Base-by-base conservation (phyloP, 1,140 invertebrate species). In the Hydropsyche tenuis region DNA sequence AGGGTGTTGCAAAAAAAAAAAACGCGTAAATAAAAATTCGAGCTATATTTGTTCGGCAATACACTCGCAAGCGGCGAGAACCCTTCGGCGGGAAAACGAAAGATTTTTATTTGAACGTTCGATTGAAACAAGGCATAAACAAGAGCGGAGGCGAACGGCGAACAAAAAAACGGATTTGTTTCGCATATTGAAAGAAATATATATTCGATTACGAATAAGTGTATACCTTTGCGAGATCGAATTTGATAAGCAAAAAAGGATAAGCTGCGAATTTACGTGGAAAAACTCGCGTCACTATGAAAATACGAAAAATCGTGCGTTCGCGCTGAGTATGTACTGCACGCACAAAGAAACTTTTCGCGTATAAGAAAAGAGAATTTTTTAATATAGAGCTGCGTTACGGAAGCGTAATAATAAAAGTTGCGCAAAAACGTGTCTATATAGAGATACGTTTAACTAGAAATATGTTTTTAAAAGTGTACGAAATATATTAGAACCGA, bases 41-140 rank as follows among this genome's bases (percentile, higher is more conserved):
- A 60, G 56, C 27, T 65, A 43, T 68, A 48, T 68, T 48, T 68
- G 20, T 20, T 23, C 56, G 56, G 45, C 45, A 48, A 60, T 60
- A 60, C 56, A 60, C 56, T 25, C 23, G 20, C 48, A 20, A 53
- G 9, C 30, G n/a, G 48, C 16, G 16, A 53, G 48, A 53, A 18
- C 48, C 48, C 48, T 53, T 18, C 48, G 11, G 45, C 16, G 45
- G 20, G 14, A 45, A 66, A 45, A 66, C n/a, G 56, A 48, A 68
- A 68, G 23, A 48, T 46, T 68, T 68, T 46, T 48, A 46, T 68
- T 68, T 48, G 18, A 27, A 68, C 42, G 27, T 43, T 27, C 42
- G 65, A 68, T 68, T 68, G 65, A 48, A 68, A 68, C 37, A 68
- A 68, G 56, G 56, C 56, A 60, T 60, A 60, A 60, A 60, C 56